Conservation (phyloP, 2,797 vertebrate genomes). For the Hylomyscus alleni region DNA sequence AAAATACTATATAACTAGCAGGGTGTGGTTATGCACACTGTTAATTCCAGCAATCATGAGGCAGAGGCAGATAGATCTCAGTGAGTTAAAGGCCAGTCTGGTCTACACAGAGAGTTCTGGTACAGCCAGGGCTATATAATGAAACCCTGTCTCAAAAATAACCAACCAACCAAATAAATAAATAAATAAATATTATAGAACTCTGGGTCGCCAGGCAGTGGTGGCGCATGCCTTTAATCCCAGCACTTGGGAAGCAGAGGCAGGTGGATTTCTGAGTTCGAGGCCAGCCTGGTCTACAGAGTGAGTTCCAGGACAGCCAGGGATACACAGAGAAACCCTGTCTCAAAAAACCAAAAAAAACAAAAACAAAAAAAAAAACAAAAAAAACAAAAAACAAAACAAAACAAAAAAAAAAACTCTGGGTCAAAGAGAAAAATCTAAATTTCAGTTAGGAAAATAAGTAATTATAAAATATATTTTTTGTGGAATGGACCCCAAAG, state of each 20-base stretch:
- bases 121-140: neutral
- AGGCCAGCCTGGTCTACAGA: no score
- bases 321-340: no score
- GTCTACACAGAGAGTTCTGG: neutral
- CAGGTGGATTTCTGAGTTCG: no score
- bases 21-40: neutral
- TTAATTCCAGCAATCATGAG: neutral
- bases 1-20: neutral
- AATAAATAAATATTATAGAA: slow-evolving; percentile 36
- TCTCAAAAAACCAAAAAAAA: no score
- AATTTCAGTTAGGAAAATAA: slow-evolving; percentile 24
- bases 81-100: neutral
- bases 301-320: no score
- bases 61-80: neutral
- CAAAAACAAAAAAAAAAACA: no score
- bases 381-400: no score
- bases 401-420: no score
- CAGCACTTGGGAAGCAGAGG: no score
- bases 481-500: neutral
- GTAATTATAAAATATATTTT: slow-evolving; percentile 7
- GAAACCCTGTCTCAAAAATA: neutral
- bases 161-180: neutral
- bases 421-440: slow-evolving; percentile 60
- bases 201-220: no score
- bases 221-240: no score